phyloP scores from a whole-genome alignment of 2,113 vertebrate genomes.

The Sialia sialis region DNA sequence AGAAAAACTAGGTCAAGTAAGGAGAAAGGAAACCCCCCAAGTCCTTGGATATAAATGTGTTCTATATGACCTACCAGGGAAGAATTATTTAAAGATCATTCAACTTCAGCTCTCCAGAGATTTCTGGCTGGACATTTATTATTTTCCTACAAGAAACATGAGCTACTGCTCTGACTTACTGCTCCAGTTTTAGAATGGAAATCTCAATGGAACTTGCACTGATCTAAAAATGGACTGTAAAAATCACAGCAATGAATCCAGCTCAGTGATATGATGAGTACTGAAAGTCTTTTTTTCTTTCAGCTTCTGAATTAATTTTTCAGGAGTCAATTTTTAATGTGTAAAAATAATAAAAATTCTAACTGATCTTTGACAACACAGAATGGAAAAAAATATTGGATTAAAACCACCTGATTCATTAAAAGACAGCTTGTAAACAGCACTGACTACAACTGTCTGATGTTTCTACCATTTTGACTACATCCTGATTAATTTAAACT shows the following conservation, averaged over 20 bases:
- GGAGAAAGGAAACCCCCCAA: neutral
- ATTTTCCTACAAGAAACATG: neutral
- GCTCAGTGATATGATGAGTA: neutral
- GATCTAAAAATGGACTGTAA: neutral
- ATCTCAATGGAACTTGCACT: neutral
- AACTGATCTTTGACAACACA: neutral
- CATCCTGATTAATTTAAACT: neutral
- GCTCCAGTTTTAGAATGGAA: conserved; percentile 9
- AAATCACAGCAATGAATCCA: neutral
- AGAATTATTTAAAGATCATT: conserved; percentile 37
- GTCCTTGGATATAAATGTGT: neutral
- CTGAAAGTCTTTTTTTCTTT: neutral
- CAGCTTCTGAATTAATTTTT: neutral
- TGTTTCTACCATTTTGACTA: neutral
- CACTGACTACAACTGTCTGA: neutral
- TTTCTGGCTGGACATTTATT: conserved; percentile 22
- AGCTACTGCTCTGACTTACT: neutral
- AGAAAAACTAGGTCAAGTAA: neutral
- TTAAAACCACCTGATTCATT: neutral
- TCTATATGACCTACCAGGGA: neutral
- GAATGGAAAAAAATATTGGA: neutral
- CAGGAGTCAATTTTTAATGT: neutral
- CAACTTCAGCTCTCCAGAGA: neutral
- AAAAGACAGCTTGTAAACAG: neutral
- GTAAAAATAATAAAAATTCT: neutral